phyloP scores from a whole-genome alignment of 2,888 invertebrate species.

The Furcula furcula region DNA sequence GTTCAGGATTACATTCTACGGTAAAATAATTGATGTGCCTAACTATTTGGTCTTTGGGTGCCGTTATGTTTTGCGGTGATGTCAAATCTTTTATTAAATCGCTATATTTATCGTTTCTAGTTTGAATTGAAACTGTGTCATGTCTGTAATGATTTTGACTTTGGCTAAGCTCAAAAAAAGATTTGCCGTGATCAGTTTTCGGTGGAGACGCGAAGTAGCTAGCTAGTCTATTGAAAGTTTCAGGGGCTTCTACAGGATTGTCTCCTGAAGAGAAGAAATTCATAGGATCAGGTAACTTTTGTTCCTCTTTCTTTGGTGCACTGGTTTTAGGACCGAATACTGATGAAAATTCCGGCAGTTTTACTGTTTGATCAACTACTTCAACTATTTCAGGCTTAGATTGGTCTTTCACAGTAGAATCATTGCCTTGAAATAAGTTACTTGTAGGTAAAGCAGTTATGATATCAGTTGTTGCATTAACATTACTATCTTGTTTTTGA shows the following conservation, averaged over 20 bases:
- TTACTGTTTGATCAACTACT: constrained; percentile 5
- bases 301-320: constrained; percentile 7
- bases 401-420: no score
- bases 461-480: no score
- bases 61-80: constrained; percentile 42
- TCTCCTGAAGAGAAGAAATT: constrained; percentile 49
- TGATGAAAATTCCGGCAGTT: constrained; percentile 9
- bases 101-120: constrained; percentile 16
- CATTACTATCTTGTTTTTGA: no score
- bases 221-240: constrained; percentile 58
- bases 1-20: constrained; percentile 46
- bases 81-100: constrained; percentile 62
- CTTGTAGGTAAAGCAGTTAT: no score
- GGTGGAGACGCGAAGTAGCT: constrained; percentile 68
- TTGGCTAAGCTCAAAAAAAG: constrained; percentile 78
- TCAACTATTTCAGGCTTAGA: no score
- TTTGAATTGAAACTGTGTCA: constrained; percentile 11
- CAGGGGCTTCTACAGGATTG: constrained; percentile 22
- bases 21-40: constrained; percentile 63
- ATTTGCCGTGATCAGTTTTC: constrained; percentile 62
- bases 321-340: constrained; percentile 6
- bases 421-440: no score
- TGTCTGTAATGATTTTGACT: constrained; percentile 71
- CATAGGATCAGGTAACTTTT: constrained; percentile 47
- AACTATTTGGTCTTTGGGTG: constrained; percentile 44